phyloP scores from a whole-genome alignment of 2,888 invertebrate species.

The Himalopsyche japonica region DNA sequence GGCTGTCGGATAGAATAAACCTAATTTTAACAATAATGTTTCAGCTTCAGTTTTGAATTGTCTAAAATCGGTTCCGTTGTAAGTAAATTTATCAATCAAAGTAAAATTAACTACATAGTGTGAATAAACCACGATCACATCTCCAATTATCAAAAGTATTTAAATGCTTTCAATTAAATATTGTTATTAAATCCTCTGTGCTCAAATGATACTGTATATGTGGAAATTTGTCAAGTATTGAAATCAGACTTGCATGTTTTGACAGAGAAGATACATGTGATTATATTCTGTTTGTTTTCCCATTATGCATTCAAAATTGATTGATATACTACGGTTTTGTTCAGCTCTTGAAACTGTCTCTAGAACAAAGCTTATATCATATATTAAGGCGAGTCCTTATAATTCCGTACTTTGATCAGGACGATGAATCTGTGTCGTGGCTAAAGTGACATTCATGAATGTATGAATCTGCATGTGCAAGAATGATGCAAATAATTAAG shows the following conservation, averaged over 20 bases:
- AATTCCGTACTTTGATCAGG: not conserved
- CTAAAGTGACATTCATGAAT: not conserved
- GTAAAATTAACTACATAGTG: not conserved
- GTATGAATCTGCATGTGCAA: not conserved
- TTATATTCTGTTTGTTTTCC: too few relatives aligned
- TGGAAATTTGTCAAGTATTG: too few relatives aligned
- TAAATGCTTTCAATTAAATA: too few relatives aligned
- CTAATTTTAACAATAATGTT: not conserved
- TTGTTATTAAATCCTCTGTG: too few relatives aligned
- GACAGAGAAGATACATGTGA: too few relatives aligned
- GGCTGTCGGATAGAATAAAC: conserved; percentile 70
- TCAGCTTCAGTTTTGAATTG: not conserved
- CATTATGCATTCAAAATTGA: too few relatives aligned
- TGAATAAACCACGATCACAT: too few relatives aligned
- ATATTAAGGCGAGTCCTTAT: not conserved
- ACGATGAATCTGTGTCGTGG: not conserved
- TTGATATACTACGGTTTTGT: not conserved
- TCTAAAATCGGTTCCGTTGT: not conserved
- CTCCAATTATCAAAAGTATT: too few relatives aligned
- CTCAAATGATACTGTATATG: too few relatives aligned
- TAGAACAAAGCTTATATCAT: not conserved
- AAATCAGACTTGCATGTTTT: too few relatives aligned
- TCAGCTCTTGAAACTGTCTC: not conserved
- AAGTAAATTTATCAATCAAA: not conserved
- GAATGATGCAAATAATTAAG: not conserved